Base-by-base conservation (phyloP, 2,113 vertebrate species). In the Psittacula cyanocephala region DNA sequence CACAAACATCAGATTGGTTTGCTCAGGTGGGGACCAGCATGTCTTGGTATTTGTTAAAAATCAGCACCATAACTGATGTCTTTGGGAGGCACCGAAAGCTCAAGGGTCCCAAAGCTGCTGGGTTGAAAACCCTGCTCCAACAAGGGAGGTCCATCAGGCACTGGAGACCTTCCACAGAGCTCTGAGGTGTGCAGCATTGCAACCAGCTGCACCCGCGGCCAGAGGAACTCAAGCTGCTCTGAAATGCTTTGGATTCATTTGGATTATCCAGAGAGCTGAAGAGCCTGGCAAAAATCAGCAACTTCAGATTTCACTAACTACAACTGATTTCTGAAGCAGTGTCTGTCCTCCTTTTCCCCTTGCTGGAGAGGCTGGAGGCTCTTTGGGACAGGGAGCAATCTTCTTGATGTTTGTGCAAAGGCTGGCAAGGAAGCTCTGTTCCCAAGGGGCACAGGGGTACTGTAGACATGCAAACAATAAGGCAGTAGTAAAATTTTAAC, bases 1-100 rank as follows among this genome's bases (percentile, higher is more conserved):
- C 17, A 31, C 17, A 4, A 49, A 28, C 3, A 1, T 16, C 60
- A 3, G 20, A 19, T 31, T 0, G 1, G 19, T 50, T 86, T 67
- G 17, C 31, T 39, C 50, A 27, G 9, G 15, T 3, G 35, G 8
- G 70, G n/a, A 78, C 19, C 31, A 17, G 35, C 2, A 1, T 6
- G 2, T 52, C 75, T 49, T 1, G 0, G 11, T 44, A 8, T 52
- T 65, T 46, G 35, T 29, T 63, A 39, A 52, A 57, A 24, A 6
- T 13, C 43, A 35, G 43, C 37, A 20, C 33, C 9, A 0, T 3
- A 31, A 8, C 1, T 55, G 46, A 6, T 62, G 27, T 52, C 50
- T 88, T 43, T 43, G n/a, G 14, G 39, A 43, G 43, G 19, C n/a
- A 65, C 19, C 44, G n/a, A 71, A 35, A 60, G 19, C 50, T 55